Conservation (phyloP, 2,113 vertebrate species). For the Poicephalus meyeri region DNA sequence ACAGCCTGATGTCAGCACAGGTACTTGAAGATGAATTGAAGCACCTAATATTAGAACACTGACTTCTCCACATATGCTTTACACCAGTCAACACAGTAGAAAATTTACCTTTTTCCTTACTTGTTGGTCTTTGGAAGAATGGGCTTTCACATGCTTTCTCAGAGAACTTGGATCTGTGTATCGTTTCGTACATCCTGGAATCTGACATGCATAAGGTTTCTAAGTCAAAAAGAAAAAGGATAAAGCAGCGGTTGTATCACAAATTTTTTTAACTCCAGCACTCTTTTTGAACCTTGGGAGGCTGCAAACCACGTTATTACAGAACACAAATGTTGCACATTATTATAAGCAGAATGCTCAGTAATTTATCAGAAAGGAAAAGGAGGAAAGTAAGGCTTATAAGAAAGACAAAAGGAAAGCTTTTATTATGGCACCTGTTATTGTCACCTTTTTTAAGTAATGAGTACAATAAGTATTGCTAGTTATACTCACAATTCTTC, state of each 20-base stretch:
- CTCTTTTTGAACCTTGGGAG: neutral
- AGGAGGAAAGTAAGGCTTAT: neutral
- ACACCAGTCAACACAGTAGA: neutral
- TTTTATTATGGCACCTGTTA: neutral
- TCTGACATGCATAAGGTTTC: conserved; percentile 98
- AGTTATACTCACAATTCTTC: conserved; percentile 79
- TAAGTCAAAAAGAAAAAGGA: conserved; percentile 69
- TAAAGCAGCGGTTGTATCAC: conserved; percentile 17
- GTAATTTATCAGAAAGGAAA: neutral
- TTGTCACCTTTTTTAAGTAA: conserved; percentile 12
- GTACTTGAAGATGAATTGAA: neutral
- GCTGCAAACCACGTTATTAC: neutral
- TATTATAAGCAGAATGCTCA: neutral
- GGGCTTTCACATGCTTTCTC: conserved; percentile 95
- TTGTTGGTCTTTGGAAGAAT: conserved; percentile 91
- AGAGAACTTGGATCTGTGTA: conserved; percentile 98
- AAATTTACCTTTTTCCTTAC: conserved; percentile 90
- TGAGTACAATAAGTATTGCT: conserved; percentile 28
- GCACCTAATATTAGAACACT: neutral
- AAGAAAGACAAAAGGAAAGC: conserved; percentile 12
- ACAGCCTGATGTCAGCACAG: neutral
- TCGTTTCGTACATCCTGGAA: conserved; percentile 92
- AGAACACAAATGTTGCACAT: neutral
- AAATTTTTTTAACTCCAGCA: neutral
- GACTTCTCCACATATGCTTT: neutral